A percentile compares a stretch with the other conserved stretches of the same genome.
Conservation (phyloP, 2,888 invertebrate genomes). For the Epistrophella euchroma region DNA sequence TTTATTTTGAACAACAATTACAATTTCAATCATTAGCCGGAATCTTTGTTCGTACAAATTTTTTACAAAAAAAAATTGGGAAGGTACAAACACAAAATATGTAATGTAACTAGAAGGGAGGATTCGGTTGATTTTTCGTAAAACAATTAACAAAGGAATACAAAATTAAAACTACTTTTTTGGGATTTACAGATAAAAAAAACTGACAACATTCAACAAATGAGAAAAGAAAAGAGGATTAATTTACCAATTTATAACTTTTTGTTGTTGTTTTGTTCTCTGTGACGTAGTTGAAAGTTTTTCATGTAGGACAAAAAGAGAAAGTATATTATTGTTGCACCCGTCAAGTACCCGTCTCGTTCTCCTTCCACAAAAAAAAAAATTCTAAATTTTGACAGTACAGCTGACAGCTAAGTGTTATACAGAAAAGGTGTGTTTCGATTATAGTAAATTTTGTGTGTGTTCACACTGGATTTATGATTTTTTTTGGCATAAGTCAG, state of each 20-base stretch:
- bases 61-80: background rate
- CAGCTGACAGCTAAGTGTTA: background rate
- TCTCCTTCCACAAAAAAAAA: too few relatives aligned
- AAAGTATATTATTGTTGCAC: background rate
- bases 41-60: background rate
- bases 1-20: slow-evolving; percentile 1
- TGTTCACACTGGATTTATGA: too few relatives aligned
- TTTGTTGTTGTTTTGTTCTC: background rate
- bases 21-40: background rate
- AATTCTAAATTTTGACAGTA: too few relatives aligned
- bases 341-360: too few relatives aligned
- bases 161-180: background rate
- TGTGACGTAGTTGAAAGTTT: slow-evolving; percentile 1
- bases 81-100: background rate
- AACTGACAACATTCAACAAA: slow-evolving; percentile 17
- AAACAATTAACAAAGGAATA: slow-evolving; percentile 16
- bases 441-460: too few relatives aligned
- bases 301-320: background rate
- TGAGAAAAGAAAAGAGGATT: background rate
- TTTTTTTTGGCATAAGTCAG: too few relatives aligned
- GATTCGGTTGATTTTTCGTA: background rate
- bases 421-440: slow-evolving; percentile 13
- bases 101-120: too few relatives aligned
- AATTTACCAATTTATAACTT: background rate
- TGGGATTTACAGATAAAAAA: background rate